These are phyloP conservation scores for Hypsibius dujardini DNA, from an alignment of 1,140 invertebrate genomes.

Conservation along the genomic window DNA sequence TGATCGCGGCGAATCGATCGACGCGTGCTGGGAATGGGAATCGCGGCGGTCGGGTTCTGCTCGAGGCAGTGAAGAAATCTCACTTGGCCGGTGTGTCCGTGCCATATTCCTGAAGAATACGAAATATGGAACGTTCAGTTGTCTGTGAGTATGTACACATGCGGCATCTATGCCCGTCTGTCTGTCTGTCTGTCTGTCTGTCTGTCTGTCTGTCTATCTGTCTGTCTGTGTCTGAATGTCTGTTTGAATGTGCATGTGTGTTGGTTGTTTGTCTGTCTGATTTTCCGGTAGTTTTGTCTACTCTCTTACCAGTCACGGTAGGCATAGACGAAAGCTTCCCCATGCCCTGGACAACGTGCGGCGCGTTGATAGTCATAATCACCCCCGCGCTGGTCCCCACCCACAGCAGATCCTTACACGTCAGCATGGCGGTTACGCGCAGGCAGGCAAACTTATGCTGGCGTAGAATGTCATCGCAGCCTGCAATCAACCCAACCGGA, in stretches of 20 bases:
- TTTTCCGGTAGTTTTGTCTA: too few species aligned
- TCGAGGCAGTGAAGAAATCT: conserved; percentile 77
- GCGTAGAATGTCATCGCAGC: conserved; percentile 79
- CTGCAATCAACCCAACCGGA: conserved; percentile 38
- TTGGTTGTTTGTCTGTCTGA: too few species aligned
- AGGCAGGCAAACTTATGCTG: conserved; percentile 95
- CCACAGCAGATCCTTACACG: conserved; percentile 81
- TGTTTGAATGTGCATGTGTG: too few species aligned
- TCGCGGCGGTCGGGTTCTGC: conserved; percentile 29
- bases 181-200: too few species aligned
- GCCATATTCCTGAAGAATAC: conserved; percentile 68
- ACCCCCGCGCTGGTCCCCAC: conserved; percentile 90
- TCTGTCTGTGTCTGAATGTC: too few species aligned
- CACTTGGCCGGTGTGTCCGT: conserved; percentile 90
- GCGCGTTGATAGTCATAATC: conserved; percentile 66
- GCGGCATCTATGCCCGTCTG: too few species aligned
- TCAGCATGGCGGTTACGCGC: conserved; percentile 69
- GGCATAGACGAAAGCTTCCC: conserved; percentile 39
- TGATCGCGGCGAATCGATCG: neutral
- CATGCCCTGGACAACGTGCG: conserved; percentile 42
- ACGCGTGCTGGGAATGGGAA: neutral
- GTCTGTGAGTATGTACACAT: too few species aligned
- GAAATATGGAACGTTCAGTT: too few species aligned
- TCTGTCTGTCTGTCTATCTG: too few species aligned
- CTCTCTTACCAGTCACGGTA: conserved; percentile 47